Evolutionary conservation across 1,140 invertebrate genomes (phyloP).

Genomic region (Apis mellifera): DNA sequence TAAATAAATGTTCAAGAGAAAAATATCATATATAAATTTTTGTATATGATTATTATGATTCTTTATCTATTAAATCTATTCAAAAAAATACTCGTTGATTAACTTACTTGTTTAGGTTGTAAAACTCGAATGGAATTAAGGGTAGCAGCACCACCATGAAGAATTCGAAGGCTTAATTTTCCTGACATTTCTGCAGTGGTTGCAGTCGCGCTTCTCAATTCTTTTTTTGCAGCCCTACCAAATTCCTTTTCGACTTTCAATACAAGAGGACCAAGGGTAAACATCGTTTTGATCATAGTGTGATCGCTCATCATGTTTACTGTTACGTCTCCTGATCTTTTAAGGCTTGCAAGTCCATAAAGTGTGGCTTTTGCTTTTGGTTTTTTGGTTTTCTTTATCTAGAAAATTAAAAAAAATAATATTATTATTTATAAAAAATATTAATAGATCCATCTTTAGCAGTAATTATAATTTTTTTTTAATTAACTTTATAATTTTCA

Average conservation of each 20-base stretch:
- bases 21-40: too few relatives aligned
- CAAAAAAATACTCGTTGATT: background rate
- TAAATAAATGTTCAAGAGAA: too few relatives aligned
- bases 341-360: constrained; percentile 89
- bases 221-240: constrained; percentile 88
- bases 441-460: too few relatives aligned
- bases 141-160: constrained; percentile 88
- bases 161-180: constrained; percentile 88
- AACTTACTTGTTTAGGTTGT: constrained; percentile 90
- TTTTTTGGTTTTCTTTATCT: constrained; percentile 78
- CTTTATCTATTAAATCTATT: too few relatives aligned
- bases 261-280: constrained; percentile 88
- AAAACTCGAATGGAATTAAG: constrained; percentile 91
- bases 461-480: too few relatives aligned
- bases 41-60: too few relatives aligned
- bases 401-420: background rate
- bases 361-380: constrained; percentile 88
- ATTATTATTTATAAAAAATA: too few relatives aligned
- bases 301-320: constrained; percentile 90
- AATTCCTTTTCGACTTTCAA: constrained; percentile 92
- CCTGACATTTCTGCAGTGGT: constrained; percentile 92
- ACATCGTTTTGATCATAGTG: constrained; percentile 90
- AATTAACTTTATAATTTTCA: too few relatives aligned
- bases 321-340: constrained; percentile 88
- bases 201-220: constrained; percentile 90